Evolutionary conservation across 2,888 invertebrate species (phyloP), one percentile per base, ranked within the genome.

Genomic region (Ceriagrion tenellum): DNA sequence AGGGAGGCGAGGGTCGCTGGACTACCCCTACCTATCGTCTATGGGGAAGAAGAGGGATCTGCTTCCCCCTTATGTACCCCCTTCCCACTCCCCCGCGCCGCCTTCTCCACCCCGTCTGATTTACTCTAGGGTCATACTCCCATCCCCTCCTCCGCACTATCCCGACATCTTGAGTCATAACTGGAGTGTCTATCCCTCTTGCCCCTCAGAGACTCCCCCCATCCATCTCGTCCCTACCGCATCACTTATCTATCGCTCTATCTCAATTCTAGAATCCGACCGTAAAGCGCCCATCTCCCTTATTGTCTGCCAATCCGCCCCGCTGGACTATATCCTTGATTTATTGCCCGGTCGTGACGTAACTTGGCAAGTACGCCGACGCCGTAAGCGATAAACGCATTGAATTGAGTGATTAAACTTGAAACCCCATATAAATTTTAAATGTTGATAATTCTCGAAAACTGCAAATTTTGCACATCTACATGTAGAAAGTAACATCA

Each of bases 161-260:
- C 35, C 4, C 30, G 81, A 16, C 81, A 35, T 81, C 81, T 81
- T 81, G 81, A 81, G 81, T 81, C 81, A 81, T 81, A 81, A 81
- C 81, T 26, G 81, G 3, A n/a, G n/a, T n/a, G n/a, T n/a, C n/a
- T 69, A 26, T 69, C 35, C 81, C 81, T 35, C 81, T 10, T 26
- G 81, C 35, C n/a, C n/a, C 35, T 35, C 30, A 26, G 13, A 35
- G 35, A 30, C 81, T 81, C 6, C 13, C 74, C 81, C 81, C 35
- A 81, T 81, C 81, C 81, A 35, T 81, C 81, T 81, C 81, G 10
- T 35, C 81, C 81, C 13, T 81, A 3, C 30, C 35, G n/a, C 26
- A n/a, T 13, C 81, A 81, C 81, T 81, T 35, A 81, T 81, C 81
- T 81, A 81, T 81, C 81, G 81, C 81, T 81, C 81, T 81, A 81